A percentile compares a stretch with the other conserved stretches of the same genome.
Conservation (phyloP, 2,797 vertebrate species). For the Meriones psammophilus region DNA sequence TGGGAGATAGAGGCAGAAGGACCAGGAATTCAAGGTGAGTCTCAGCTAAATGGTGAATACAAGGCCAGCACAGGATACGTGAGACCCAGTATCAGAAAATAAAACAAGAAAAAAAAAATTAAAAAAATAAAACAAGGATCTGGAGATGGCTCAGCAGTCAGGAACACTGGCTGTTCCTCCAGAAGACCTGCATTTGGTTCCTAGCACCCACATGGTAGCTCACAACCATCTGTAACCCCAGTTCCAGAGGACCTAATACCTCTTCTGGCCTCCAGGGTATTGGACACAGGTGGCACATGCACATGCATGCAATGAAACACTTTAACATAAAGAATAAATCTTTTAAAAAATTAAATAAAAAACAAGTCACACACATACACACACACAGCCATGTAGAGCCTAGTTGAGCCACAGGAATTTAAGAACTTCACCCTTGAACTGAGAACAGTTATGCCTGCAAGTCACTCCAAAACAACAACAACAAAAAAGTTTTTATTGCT, state of each 20-base stretch:
- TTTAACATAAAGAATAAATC: not conserved
- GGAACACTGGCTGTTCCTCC: not conserved
- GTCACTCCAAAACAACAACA: not conserved
- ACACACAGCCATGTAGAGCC: not conserved
- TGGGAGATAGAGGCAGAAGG: not conserved
- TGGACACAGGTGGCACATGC: not conserved
- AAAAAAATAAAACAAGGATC: not conserved
- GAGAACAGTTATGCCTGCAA: not conserved
- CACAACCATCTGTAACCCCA: not conserved
- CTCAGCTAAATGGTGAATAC: not conserved
- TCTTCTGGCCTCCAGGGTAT: not conserved
- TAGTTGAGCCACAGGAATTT: not conserved
- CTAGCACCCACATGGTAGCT: not conserved
- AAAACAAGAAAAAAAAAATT: not conserved
- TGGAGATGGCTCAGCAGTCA: not conserved
- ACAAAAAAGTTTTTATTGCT: not conserved
- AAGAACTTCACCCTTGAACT: not conserved
- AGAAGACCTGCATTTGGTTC: not conserved
- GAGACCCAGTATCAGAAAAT: not conserved
- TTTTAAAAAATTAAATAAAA: not conserved
- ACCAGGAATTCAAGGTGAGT: not conserved
- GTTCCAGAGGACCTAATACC: not conserved
- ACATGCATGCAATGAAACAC: not conserved
- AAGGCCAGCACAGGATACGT: not conserved
- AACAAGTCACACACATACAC: too few relatives aligned